These are phyloP conservation scores for Diarsia mendica DNA, from an alignment of 2,888 invertebrate species.

Conservation along the genomic window DNA sequence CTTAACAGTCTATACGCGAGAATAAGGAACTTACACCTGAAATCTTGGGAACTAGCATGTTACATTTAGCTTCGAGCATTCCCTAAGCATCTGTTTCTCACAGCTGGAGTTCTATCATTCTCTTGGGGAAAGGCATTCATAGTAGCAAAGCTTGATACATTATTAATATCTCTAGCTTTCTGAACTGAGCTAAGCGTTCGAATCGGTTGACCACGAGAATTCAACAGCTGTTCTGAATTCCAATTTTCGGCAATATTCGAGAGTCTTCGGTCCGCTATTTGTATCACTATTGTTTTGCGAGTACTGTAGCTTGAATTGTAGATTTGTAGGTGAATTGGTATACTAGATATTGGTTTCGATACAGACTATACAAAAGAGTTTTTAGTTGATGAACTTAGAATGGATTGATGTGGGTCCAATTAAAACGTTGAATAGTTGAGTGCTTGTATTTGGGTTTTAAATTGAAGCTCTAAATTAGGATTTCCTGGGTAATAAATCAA, in stretches of 20 bases:
- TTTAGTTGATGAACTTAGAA: not conserved
- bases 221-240: slow-evolving; percentile 40
- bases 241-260: slow-evolving; percentile 32
- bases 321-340: slow-evolving; percentile 33
- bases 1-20: slow-evolving; percentile 19
- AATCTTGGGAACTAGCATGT: slow-evolving; percentile 52
- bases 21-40: slow-evolving; percentile 20
- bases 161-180: slow-evolving; percentile 52
- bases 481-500: slow-evolving; percentile 34
- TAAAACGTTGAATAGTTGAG: slow-evolving; percentile 17
- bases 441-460: slow-evolving; percentile 22
- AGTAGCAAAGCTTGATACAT: slow-evolving; percentile 35
- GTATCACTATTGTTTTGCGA: slow-evolving; percentile 34
- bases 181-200: slow-evolving; percentile 33
- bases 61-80: slow-evolving; percentile 49
- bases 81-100: slow-evolving; percentile 55
- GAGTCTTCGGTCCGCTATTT: slow-evolving; percentile 20
- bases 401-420: slow-evolving; percentile 23
- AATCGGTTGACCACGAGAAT: slow-evolving; percentile 54
- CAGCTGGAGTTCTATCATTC: slow-evolving; percentile 42
- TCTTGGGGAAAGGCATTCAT: slow-evolving; percentile 50
- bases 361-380: slow-evolving; percentile 18
- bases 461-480: slow-evolving; percentile 16
- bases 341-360: slow-evolving; percentile 24
- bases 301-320: not conserved